Evolutionary conservation across 2,113 vertebrate species (phyloP).

Genomic region (Porphyrio hochstetteri): DNA sequence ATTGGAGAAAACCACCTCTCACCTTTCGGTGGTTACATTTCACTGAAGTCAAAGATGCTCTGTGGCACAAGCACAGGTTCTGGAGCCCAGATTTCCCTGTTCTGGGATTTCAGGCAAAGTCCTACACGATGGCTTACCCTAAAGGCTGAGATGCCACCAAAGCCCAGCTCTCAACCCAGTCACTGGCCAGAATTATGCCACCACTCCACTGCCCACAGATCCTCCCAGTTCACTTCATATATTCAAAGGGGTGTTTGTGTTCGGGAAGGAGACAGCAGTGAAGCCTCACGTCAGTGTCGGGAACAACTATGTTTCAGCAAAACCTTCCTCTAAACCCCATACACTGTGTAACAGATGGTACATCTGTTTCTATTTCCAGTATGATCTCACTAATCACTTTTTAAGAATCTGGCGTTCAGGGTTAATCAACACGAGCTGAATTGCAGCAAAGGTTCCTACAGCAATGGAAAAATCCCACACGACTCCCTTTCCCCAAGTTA

Average conservation of each 20-base stretch:
- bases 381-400: slow-evolving; percentile 60
- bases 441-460: slow-evolving; percentile 8
- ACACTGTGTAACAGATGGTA: not conserved
- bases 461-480: not conserved
- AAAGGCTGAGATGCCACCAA: not conserved
- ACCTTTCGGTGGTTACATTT: not conserved
- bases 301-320: not conserved
- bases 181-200: not conserved
- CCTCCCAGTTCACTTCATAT: not conserved
- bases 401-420: slow-evolving; percentile 41
- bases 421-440: slow-evolving; percentile 57
- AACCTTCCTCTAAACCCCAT: not conserved
- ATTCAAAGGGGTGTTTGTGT: not conserved
- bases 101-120: not conserved
- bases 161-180: not conserved
- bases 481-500: not conserved
- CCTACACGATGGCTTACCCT: not conserved
- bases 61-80: not conserved
- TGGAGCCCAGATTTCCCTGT: not conserved
- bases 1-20: not conserved
- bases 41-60: not conserved
- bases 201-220: not conserved
- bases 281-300: not conserved
- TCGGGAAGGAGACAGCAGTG: not conserved
- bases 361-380: slow-evolving; percentile 56